Evolutionary conservation across 2,888 invertebrate genomes (phyloP), one percentile per base, ranked within the genome.

Genomic region (Lepidochrysops patricia): DNA sequence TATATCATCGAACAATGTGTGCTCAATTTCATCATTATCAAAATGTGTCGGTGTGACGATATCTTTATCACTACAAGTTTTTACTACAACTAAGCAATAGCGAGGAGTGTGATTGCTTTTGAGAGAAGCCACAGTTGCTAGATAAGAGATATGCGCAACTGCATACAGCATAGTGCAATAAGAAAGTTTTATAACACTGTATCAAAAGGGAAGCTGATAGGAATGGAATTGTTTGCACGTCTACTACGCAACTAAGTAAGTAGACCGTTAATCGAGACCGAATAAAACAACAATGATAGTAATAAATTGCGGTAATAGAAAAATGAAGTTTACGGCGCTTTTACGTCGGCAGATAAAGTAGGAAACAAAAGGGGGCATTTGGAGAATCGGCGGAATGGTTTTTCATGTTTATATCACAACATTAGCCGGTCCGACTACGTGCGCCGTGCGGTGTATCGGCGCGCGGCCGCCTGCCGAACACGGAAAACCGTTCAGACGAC

Each of bases 401-500:
- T 88, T 86, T 85, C 86, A 78, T 87, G 88, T 89, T 85, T 83
- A 81, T 79, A 84, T 83, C 82, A 80, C 79, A 81, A 83, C 77
- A 82, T 82, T 82, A 84, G 84, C 79, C 77, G 70, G 79, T 73
- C 78, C 79, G 72, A n/a, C n/a, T n/a, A n/a, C n/a, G 76, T 75
- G 75, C 74, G 80, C 84, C 85, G 87, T 84, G 86, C 77, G 78
- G 77, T 76, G 83, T 86, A 87, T 86, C 86, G 86, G 74, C 76
- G 74, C 80, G 79, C 81, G 82, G 84, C 80, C 84, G 80, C 80
- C 85, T 78, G 76, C 74, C 79, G 75, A 84, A 89, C 89, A 88
- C 85, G 89, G 86, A 89, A 89, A 89, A 89, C 84, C 89, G 79
- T 89, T 89, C 89, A 88, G 87, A 83, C 83, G 69, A 73, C 80